phyloP scores from a whole-genome alignment of 2,888 invertebrate genomes.

The Arge pagana region DNA sequence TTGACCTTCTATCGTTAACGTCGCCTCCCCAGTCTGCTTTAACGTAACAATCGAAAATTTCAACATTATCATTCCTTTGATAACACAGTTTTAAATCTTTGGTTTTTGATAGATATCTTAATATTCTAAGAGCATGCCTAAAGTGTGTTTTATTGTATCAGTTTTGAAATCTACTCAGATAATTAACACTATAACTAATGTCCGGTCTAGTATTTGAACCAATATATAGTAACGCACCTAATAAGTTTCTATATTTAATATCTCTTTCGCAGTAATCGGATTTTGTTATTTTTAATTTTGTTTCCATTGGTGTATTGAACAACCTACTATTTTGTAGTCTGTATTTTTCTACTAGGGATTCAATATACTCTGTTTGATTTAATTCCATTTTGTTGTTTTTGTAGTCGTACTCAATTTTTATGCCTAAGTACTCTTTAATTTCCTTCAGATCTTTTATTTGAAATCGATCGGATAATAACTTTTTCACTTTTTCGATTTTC shows the following conservation, averaged over 20 bases:
- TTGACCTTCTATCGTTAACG: no score
- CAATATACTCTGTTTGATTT: slow-evolving; percentile 38
- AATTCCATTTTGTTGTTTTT: slow-evolving; percentile 34
- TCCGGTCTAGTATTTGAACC: slow-evolving; percentile 21
- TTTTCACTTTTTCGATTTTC: slow-evolving; percentile 35
- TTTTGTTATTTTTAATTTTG: slow-evolving; percentile 15
- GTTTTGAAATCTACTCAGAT: slow-evolving; percentile 19
- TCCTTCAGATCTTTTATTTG: slow-evolving; percentile 41
- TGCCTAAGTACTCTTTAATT: slow-evolving; percentile 45
- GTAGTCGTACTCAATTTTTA: slow-evolving; percentile 43
- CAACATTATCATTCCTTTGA: background rate
- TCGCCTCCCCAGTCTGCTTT: no score
- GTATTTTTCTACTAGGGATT: slow-evolving; percentile 28
- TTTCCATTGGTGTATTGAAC: slow-evolving; percentile 33
- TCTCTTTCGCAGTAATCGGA: background rate
- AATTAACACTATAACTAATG: slow-evolving; percentile 4
- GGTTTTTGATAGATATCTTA: slow-evolving; percentile 7
- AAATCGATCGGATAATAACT: slow-evolving; percentile 28
- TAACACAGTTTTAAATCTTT: slow-evolving; percentile 8
- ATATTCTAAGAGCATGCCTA: slow-evolving; percentile 3
- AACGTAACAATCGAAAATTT: no score
- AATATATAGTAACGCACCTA: slow-evolving; percentile 17
- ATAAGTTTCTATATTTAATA: slow-evolving; percentile 21
- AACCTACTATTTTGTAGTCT: slow-evolving; percentile 33
- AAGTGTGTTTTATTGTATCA: slow-evolving; percentile 4